Evolutionary conservation across 2,888 invertebrate genomes (phyloP).

Genomic region (Dyspetes luteomarginatus): DNA sequence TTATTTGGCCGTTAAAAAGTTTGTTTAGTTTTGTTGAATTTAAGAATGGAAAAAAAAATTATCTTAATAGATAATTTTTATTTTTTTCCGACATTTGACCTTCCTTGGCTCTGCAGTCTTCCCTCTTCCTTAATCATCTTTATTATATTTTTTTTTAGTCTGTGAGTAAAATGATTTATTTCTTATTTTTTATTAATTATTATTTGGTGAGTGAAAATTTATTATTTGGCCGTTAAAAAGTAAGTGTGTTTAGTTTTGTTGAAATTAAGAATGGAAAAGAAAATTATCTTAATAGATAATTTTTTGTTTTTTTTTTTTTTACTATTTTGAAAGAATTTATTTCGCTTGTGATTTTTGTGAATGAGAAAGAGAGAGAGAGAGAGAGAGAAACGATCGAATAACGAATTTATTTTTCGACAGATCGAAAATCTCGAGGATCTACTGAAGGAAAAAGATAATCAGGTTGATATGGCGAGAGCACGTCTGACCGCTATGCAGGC

Average conservation of each 20-base stretch:
- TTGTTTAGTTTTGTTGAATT: constrained; percentile 5
- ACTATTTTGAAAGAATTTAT: not conserved
- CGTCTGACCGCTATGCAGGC: constrained; percentile 96
- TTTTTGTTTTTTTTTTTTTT: constrained; percentile 39
- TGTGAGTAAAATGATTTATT: not conserved
- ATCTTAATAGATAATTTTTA: constrained; percentile 60
- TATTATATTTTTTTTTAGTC: constrained; percentile 1
- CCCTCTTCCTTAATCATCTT: not conserved
- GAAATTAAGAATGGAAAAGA: not conserved
- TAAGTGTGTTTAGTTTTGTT: constrained; percentile 20
- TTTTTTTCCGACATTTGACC: not conserved
- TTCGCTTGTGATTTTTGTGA: too few relatives aligned
- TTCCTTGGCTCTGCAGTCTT: constrained; percentile 48
- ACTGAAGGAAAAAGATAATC: constrained; percentile 98
- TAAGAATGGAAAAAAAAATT: constrained; percentile 2
- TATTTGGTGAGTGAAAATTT: not conserved
- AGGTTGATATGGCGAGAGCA: constrained; percentile 97
- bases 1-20: constrained; percentile 34
- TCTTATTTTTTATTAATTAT: constrained; percentile 39
- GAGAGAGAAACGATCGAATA: constrained; percentile 31
- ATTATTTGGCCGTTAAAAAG: constrained; percentile 30
- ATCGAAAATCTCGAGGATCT: constrained; percentile 99
- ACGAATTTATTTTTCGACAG: constrained; percentile 85
- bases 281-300: constrained; percentile 55
- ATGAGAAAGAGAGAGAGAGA: too few relatives aligned